phyloP scores from a whole-genome alignment of 2,888 invertebrate genomes.

The Harpagoxenus sublaevis region DNA sequence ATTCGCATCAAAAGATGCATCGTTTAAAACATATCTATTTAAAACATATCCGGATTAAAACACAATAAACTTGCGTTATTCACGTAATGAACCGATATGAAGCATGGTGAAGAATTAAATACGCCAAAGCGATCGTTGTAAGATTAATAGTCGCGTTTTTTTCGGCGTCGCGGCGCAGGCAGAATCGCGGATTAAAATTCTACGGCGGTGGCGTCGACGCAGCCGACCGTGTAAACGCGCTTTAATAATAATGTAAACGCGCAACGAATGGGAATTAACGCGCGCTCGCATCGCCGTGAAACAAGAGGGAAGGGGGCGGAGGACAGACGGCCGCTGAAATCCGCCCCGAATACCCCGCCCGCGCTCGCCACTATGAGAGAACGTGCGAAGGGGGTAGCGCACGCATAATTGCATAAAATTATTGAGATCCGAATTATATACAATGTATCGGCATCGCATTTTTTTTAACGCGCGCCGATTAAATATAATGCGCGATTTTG shows the following conservation, averaged over 20 bases:
- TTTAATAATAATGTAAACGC: constrained; percentile 84
- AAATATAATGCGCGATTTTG: constrained; percentile 54
- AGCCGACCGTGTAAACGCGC: constrained; percentile 82
- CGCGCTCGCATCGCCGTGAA: constrained; percentile 77
- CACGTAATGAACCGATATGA: background rate
- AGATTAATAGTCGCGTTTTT: constrained; percentile 36
- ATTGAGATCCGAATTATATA: constrained; percentile 67
- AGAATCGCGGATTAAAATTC: constrained; percentile 79
- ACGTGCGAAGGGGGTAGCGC: constrained; percentile 76
- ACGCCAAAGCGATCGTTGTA: background rate
- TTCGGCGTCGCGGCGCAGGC: background rate
- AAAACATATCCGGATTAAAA: background rate
- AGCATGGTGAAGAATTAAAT: background rate
- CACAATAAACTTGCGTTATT: background rate
- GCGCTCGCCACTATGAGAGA: constrained; percentile 34
- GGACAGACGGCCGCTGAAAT: constrained; percentile 53
- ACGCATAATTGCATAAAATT: constrained; percentile 84
- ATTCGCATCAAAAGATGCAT: too few relatives aligned
- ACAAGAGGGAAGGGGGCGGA: constrained; percentile 62
- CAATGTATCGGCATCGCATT: constrained; percentile 59
- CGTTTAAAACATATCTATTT: too few relatives aligned
- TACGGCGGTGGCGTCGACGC: constrained; percentile 68
- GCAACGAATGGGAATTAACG: constrained; percentile 81
- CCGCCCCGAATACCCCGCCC: constrained; percentile 54
- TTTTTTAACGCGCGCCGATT: constrained; percentile 64